A percentile compares a stretch with the other conserved stretches of the same genome.
These are phyloP conservation scores for Hipposideros larvatus DNA, from an alignment of 2,797 vertebrate genomes.

Conservation along the genomic window DNA sequence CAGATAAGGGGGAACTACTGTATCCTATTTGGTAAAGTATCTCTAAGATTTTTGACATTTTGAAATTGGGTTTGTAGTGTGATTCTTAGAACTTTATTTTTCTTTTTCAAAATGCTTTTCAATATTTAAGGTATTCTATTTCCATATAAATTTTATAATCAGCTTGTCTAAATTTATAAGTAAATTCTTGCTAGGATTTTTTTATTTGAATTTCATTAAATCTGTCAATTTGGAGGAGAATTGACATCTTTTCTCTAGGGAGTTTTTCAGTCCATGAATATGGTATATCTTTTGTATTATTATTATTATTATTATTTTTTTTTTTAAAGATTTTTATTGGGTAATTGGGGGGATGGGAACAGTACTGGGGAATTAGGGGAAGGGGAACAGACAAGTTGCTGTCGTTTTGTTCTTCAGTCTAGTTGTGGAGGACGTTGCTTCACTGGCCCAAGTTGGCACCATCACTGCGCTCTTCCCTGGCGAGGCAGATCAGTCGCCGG, in stretches of 20 bases:
- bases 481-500: too few species aligned
- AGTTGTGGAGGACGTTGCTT: too few species aligned
- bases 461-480: too few species aligned
- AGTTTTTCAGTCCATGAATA: background rate
- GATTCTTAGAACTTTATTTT: background rate
- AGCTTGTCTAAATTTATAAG: background rate
- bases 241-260: background rate
- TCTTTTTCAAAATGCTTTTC: background rate
- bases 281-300: background rate
- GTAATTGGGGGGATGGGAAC: too few species aligned
- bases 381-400: too few species aligned
- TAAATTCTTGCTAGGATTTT: background rate
- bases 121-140: background rate
- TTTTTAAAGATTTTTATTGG: too few species aligned
- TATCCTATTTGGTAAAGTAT: background rate
- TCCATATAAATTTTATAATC: background rate
- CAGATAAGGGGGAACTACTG: background rate
- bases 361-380: too few species aligned
- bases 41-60: slow-evolving; percentile 34
- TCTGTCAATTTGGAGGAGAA: background rate
- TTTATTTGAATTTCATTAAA: background rate
- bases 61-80: background rate
- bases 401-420: too few species aligned
- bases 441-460: too few species aligned
- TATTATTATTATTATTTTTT: slow-evolving; percentile 6